Evolutionary conservation across 2,113 vertebrate genomes (phyloP).

Genomic region (Eurystomus gularis): DNA sequence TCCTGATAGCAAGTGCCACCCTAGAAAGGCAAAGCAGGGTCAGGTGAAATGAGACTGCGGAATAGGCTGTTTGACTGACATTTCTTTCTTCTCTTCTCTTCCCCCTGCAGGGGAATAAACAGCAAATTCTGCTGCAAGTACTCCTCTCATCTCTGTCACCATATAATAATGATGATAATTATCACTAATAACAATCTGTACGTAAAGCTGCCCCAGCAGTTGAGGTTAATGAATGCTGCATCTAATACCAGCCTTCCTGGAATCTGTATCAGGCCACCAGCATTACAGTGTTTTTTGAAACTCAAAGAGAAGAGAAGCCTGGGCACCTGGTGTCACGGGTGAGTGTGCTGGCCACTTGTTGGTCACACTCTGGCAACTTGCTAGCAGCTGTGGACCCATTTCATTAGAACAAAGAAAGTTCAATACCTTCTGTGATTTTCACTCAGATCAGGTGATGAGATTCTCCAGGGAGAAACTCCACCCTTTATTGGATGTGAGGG

Average conservation of each 20-base stretch:
- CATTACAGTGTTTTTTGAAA: neutral
- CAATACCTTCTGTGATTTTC: neutral
- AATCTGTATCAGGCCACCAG: fast-evolving
- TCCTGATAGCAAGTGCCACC: neutral
- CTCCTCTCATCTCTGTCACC: neutral
- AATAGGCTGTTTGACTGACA: neutral
- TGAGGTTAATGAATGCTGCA: neutral
- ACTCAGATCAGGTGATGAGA: neutral
- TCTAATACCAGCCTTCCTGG: neutral
- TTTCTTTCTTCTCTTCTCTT: neutral
- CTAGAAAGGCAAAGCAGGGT: neutral
- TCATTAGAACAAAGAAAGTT: neutral
- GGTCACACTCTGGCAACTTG: neutral
- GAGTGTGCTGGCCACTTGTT: neutral
- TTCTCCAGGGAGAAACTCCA: no score
- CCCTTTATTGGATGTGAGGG: no score
- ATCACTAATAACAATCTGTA: neutral
- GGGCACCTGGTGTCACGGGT: neutral
- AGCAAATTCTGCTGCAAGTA: neutral
- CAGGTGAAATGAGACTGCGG: neutral
- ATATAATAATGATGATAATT: neutral
- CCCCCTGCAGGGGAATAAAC: neutral
- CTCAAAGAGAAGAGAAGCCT: neutral
- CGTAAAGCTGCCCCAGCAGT: neutral
- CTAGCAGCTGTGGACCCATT: neutral